Percentiles rank a stretch among this genome's conserved stretches.
Evolutionary conservation across 2,113 vertebrate species (phyloP).

Genomic region (Onychostoma macrolepis): DNA sequence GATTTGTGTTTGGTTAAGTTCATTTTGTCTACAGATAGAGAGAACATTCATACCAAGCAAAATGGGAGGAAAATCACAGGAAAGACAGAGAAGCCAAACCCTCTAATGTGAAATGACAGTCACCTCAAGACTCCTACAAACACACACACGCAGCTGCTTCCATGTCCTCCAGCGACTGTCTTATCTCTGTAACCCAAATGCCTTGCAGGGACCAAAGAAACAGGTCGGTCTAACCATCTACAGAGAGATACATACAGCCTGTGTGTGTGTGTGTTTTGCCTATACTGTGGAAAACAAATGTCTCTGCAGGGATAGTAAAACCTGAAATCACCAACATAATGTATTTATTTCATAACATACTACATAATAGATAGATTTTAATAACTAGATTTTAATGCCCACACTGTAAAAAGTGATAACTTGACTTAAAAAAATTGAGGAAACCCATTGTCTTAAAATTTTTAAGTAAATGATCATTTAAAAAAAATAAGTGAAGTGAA

Average conservation of each 20-base stretch:
- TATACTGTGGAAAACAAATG: background rate
- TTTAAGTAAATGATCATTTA: no score
- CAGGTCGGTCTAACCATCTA: constrained; percentile 2
- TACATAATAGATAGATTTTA: background rate
- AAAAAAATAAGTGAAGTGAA: no score
- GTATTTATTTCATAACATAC: background rate
- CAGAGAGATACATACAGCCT: background rate
- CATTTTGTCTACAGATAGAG: background rate
- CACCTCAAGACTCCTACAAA: constrained; percentile 35
- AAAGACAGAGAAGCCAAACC: constrained; percentile 7
- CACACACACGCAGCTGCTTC: constrained; percentile 44
- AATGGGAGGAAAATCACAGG: background rate
- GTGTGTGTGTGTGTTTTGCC: background rate
- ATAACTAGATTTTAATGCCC: background rate
- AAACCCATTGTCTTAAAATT: no score
- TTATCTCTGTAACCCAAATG: constrained; percentile 61
- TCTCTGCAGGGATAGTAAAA: constrained; percentile 26
- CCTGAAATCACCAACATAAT: background rate
- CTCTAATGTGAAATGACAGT: constrained; percentile 43
- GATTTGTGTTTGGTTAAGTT: background rate
- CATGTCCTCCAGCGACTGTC: constrained; percentile 56
- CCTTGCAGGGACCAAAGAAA: constrained; percentile 57
- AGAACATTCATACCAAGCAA: background rate
- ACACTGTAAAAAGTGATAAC: no score
- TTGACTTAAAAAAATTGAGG: no score